Evolutionary conservation across 2,888 invertebrate species (phyloP).

Genomic region (Oxytorus armatus): DNA sequence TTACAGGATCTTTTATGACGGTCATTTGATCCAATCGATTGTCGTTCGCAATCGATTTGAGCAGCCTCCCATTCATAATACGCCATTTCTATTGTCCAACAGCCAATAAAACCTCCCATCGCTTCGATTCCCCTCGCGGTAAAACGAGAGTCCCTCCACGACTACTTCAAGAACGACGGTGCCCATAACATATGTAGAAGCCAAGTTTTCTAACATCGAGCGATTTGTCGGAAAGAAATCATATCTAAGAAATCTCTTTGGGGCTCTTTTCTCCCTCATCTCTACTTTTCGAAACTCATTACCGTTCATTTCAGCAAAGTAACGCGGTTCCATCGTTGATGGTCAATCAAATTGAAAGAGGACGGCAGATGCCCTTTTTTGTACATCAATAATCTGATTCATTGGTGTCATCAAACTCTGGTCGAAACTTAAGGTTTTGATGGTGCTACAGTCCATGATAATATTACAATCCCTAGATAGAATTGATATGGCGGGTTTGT

Average conservation of each 20-base stretch:
- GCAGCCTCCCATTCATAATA: conserved; percentile 14
- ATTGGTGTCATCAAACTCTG: no score
- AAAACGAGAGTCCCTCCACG: conserved; percentile 1
- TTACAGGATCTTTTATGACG: conserved; percentile 37
- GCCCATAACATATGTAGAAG: conserved; percentile 39
- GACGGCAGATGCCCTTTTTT: no score
- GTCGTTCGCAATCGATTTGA: background rate
- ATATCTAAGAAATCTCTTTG: background rate
- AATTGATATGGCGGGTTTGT: no score
- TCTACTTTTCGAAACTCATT: background rate
- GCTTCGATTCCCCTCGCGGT: background rate
- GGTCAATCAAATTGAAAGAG: no score
- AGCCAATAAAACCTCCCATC: background rate
- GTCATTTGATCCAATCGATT: conserved; percentile 32
- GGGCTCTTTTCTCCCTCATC: background rate
- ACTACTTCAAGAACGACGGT: conserved; percentile 6
- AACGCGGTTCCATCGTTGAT: conserved; percentile 5
- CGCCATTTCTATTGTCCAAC: conserved; percentile 12
- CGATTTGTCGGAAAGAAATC: conserved; percentile 42
- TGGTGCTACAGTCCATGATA: no score
- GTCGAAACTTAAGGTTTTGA: no score
- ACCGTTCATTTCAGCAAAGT: conserved; percentile 17
- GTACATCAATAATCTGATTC: no score
- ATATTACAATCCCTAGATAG: no score
- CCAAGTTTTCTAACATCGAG: conserved; percentile 1